A percentile compares a stretch with the other conserved stretches of the same genome.
Conservation (phyloP, 2,797 vertebrate species). For the Pogonophryne albipinna region DNA sequence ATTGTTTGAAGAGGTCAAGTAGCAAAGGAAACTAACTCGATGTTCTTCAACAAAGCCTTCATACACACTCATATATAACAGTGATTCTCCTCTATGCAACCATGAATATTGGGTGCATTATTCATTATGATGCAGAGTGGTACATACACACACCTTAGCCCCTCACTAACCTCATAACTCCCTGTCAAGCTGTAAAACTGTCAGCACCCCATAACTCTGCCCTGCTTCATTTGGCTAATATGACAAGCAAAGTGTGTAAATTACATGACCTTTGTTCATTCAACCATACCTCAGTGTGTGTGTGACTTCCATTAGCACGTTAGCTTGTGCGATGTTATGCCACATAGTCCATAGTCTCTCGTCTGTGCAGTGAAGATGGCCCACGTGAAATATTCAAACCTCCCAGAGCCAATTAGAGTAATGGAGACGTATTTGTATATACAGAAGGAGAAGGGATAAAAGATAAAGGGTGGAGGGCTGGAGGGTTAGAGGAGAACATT, state of each 20-base stretch:
- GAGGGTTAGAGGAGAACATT: slow-evolving; percentile 4
- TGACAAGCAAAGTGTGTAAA: slow-evolving; percentile 62
- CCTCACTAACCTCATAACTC: slow-evolving; percentile 33
- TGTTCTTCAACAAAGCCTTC: slow-evolving; percentile 9
- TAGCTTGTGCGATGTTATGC: slow-evolving; percentile 28
- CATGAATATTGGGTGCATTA: slow-evolving; percentile 57
- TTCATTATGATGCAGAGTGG: slow-evolving; percentile 47
- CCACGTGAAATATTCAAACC: slow-evolving; percentile 63
- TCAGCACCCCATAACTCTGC: slow-evolving; percentile 50
- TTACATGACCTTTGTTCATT: slow-evolving; percentile 59
- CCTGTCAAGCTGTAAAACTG: slow-evolving; percentile 32
- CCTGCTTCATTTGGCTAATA: slow-evolving; percentile 72
- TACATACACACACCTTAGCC: slow-evolving; percentile 10
- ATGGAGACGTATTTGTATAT: slow-evolving; percentile 66
- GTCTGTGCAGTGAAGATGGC: slow-evolving; percentile 19
- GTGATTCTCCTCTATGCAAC: slow-evolving; percentile 19
- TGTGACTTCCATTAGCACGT: slow-evolving; percentile 41
- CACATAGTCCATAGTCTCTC: slow-evolving; percentile 2
- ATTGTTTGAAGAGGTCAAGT: slow-evolving; percentile 20
- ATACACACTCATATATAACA: slow-evolving; percentile 23
- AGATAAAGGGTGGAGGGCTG: slow-evolving; percentile 30
- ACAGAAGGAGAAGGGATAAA: slow-evolving; percentile 11
- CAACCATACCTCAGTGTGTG: slow-evolving; percentile 35
- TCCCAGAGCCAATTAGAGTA: slow-evolving; percentile 70
- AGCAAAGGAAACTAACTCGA: not conserved